Evolutionary conservation across 1,140 invertebrate genomes (phyloP), one percentile per base, ranked within the genome.

Genomic region (Pseudoatta argentina): DNA sequence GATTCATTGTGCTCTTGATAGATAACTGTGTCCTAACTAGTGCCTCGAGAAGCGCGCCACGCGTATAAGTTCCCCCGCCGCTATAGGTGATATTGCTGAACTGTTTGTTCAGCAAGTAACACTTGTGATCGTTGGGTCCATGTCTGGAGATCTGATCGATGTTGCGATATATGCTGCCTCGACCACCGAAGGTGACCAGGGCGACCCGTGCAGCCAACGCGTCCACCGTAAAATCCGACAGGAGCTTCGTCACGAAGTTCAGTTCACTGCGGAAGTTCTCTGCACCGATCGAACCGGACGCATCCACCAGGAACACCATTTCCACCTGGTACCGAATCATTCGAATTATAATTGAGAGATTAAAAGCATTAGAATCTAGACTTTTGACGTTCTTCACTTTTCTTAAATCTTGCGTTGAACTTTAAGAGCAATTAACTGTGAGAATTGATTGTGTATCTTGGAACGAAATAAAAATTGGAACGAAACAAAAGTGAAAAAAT

Each of bases 161-260:
- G 87, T 97, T 96, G 57, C 95, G 95, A 2, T 76, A 59, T 4
- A 94, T 85, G 57, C 90, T 86, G 12, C 87, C 91, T 69, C 94
- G 95, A 3, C 97, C 97, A 55, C 97, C 96, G 92, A 97, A 97
- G 3, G 97, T 97, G 8, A 97, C 94, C 18, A 97, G 93, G 3
- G 97, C 96, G 5, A 97, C 96, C 85, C 97, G 94, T 0, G 97
- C 97, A 18, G 96, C 95, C 87, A 96, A 95, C 39, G 95, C 95
- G 72, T 96, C 96, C 3, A 97, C 96, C 0, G 96, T 96, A 85
- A 97, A 97, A 92, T 97, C 97, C 7, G 97, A 96, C n/a, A 97
- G 88, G 1, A 97, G 93, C 92, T 97, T 97, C 87, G 96, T 96
- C 3, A 97, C 97, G 92, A 97, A 97, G 89, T 96, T 97, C 51